Conservation (phyloP, 2,113 vertebrate species). For the Diadophis punctatus region DNA sequence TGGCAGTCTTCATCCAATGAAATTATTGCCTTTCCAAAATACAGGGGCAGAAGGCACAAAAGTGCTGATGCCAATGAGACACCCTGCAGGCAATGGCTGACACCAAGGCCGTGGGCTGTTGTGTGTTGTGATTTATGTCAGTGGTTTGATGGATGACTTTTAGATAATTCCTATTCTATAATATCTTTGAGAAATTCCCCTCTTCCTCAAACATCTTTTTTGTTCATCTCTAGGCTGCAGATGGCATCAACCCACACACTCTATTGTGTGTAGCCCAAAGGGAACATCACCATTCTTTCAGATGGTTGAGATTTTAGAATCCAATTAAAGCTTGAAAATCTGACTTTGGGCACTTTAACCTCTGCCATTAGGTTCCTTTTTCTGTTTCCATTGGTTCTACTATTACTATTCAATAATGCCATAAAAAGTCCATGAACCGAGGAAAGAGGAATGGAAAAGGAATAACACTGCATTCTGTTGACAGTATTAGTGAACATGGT, state of each 20-base stretch:
- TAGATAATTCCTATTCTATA: conserved; percentile 79
- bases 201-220: conserved; percentile 75
- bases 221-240: conserved; percentile 73
- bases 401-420: conserved; percentile 24
- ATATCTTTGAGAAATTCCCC: conserved; percentile 76
- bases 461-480: conserved; percentile 27
- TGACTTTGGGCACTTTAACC: conserved; percentile 65
- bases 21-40: conserved; percentile 57
- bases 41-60: conserved; percentile 73
- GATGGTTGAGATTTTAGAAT: conserved; percentile 56
- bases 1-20: conserved; percentile 64
- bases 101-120: conserved; percentile 77
- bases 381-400: conserved; percentile 43
- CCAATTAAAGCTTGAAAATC: conserved; percentile 70
- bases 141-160: conserved; percentile 88
- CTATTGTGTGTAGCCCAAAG: conserved; percentile 80
- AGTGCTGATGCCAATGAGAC: conserved; percentile 75
- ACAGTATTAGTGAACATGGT: not conserved
- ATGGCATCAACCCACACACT: conserved; percentile 92
- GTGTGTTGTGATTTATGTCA: conserved; percentile 82
- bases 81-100: conserved; percentile 72
- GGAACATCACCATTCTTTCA: conserved; percentile 68
- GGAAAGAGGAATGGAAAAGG: conserved; percentile 13
- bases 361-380: conserved; percentile 50
- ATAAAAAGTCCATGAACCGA: conserved; percentile 22